Conservation (phyloP, 2,888 invertebrate genomes). For the Spatulosminthurus flaviceps region DNA sequence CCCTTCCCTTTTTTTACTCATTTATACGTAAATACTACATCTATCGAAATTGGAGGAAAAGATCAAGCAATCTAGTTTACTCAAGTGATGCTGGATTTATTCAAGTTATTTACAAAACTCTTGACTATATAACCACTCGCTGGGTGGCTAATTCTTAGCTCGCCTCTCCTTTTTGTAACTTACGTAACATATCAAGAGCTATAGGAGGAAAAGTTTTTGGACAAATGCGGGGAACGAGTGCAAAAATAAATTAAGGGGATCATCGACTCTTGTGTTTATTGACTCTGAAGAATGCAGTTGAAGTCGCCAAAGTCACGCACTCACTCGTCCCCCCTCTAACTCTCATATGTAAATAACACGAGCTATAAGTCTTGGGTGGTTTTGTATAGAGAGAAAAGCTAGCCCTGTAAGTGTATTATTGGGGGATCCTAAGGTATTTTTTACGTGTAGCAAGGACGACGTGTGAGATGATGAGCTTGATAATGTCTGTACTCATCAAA, state of each 20-base stretch:
- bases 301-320: constrained; percentile 38
- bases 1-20: too few relatives aligned
- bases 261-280: constrained; percentile 46
- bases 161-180: too few relatives aligned
- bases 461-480: too few relatives aligned
- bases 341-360: neutral
- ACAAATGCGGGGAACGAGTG: constrained; percentile 30
- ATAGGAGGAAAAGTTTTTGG: neutral
- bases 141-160: neutral
- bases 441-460: too few relatives aligned
- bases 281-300: constrained; percentile 43
- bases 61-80: constrained; percentile 9
- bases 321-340: neutral
- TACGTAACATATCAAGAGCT: too few relatives aligned
- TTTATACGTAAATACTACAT: neutral
- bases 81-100: constrained; percentile 10
- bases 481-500: too few relatives aligned
- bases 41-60: constrained; percentile 1
- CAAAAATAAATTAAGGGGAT: constrained; percentile 44
- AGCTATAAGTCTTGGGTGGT: too few relatives aligned
- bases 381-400: too few relatives aligned
- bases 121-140: neutral
- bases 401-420: neutral
- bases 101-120: constrained; percentile 6
- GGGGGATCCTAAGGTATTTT: neutral